Percentiles rank a stretch among this genome's conserved stretches.
Conservation (phyloP, 2,113 vertebrate species). For the Mionectes macconnelli region DNA sequence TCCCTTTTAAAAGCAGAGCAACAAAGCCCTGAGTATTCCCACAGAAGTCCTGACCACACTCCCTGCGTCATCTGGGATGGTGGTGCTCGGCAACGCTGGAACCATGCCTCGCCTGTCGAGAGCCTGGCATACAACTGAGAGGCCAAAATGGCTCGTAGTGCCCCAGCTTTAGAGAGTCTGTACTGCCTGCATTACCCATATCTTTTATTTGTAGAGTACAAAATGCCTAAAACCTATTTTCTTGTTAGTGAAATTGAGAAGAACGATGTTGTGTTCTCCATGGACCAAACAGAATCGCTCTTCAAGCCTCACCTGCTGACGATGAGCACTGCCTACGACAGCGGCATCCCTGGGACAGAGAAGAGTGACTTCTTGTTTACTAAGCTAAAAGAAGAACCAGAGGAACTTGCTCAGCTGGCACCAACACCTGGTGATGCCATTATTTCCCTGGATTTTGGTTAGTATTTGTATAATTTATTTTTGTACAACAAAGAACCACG, state of each 20-base stretch:
- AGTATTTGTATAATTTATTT: slow-evolving; percentile 53
- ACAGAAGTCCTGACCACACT: slow-evolving; percentile 23
- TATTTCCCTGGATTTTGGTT: slow-evolving; percentile 91
- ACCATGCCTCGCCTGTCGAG: not conserved
- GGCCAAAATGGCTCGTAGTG: not conserved
- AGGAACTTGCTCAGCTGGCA: slow-evolving; percentile 91
- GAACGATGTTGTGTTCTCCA: slow-evolving; percentile 87
- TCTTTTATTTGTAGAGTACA: not conserved
- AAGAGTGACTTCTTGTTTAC: slow-evolving; percentile 82
- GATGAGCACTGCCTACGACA: slow-evolving; percentile 81
- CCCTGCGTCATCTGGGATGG: slow-evolving; percentile 10
- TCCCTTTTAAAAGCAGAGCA: slow-evolving; percentile 28
- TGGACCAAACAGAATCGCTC: slow-evolving; percentile 93
- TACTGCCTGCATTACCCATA: not conserved
- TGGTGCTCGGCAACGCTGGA: slow-evolving; percentile 54
- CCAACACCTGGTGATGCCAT: slow-evolving; percentile 91
- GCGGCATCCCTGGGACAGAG: slow-evolving; percentile 56
- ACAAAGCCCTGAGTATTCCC: slow-evolving; percentile 28
- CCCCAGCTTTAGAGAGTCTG: not conserved
- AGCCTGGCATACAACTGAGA: not conserved
- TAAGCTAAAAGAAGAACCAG: slow-evolving; percentile 94
- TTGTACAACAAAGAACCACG: not conserved
- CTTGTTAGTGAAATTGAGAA: slow-evolving; percentile 89
- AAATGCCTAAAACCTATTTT: slow-evolving; percentile 40
- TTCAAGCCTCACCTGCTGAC: slow-evolving; percentile 84